These are phyloP conservation scores for Cataglyphis livida DNA, from an alignment of 2,888 invertebrate species.

Conservation along the genomic window DNA sequence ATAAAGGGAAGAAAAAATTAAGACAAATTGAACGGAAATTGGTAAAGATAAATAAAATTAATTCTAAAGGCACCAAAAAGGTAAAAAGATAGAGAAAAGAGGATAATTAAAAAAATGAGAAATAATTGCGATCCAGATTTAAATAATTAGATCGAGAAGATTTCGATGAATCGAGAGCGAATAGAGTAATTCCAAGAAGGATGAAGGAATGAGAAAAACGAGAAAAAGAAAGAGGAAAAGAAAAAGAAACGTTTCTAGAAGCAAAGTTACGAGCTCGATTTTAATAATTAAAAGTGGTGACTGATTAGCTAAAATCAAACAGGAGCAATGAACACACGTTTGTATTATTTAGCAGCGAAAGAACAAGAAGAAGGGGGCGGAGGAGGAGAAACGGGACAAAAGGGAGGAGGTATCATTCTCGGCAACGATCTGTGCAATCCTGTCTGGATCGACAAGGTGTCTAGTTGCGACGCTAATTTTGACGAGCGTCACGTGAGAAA, in stretches of 20 bases:
- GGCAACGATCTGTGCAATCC: constrained; percentile 11
- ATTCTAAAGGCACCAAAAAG: neutral
- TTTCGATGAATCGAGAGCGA: neutral
- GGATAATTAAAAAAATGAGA: neutral
- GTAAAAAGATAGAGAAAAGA: neutral
- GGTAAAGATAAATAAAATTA: neutral
- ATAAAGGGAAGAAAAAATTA: neutral
- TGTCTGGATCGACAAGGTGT: constrained; percentile 44
- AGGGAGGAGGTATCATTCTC: constrained; percentile 21
- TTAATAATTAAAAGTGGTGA: constrained; percentile 1
- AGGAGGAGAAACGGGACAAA: constrained; percentile 24
- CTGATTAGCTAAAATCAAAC: neutral
- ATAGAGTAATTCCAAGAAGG: neutral
- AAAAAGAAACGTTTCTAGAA: neutral
- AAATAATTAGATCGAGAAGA: neutral
- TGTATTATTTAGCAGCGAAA: neutral
- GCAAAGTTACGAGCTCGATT: neutral
- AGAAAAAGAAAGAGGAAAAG: neutral
- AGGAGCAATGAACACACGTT: constrained; percentile 28
- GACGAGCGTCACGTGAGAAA: constrained; percentile 11
- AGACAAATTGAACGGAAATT: neutral
- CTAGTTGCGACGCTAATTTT: constrained; percentile 49
- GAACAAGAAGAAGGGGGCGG: neutral
- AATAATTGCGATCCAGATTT: neutral
- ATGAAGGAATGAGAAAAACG: neutral